These are phyloP conservation scores for Gambelia wislizenii DNA, from an alignment of 2,797 vertebrate species.

Conservation along the genomic window DNA sequence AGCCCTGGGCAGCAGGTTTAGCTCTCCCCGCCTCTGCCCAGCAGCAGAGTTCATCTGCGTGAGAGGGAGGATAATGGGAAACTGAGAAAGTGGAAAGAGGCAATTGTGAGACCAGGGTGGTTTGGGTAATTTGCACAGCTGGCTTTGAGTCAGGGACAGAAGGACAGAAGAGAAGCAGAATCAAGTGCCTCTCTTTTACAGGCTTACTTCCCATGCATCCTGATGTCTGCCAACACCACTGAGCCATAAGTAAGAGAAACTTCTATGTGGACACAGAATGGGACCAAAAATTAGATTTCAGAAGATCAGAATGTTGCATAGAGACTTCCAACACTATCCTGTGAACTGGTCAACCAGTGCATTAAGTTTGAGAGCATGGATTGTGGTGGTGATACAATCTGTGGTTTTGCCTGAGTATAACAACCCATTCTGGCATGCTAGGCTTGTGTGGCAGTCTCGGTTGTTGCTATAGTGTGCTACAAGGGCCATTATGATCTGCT, in stretches of 20 bases:
- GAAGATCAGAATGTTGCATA: neutral
- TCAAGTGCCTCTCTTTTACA: neutral
- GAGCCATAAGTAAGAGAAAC: neutral
- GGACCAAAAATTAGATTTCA: neutral
- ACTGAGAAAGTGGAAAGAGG: neutral
- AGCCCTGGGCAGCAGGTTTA: conserved; percentile 11
- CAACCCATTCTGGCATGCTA: neutral
- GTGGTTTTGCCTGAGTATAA: neutral
- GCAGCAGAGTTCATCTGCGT: neutral
- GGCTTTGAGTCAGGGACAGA: neutral
- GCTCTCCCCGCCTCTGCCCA: neutral
- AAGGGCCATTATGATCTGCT: neutral
- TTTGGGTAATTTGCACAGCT: neutral
- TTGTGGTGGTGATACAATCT: no score
- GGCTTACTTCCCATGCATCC: no score
- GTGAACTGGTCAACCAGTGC: neutral
- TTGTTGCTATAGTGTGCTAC: neutral
- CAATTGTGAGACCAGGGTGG: neutral
- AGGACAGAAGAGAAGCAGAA: neutral
- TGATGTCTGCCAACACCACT: neutral
- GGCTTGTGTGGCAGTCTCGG: neutral
- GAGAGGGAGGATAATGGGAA: neutral
- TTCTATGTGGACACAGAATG: neutral
- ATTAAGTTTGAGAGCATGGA: neutral
- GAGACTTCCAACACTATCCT: neutral